A percentile compares a stretch with the other conserved stretches of the same genome.
phyloP scores from a whole-genome alignment of 1,140 invertebrate species.

The Orchestia grillus region DNA sequence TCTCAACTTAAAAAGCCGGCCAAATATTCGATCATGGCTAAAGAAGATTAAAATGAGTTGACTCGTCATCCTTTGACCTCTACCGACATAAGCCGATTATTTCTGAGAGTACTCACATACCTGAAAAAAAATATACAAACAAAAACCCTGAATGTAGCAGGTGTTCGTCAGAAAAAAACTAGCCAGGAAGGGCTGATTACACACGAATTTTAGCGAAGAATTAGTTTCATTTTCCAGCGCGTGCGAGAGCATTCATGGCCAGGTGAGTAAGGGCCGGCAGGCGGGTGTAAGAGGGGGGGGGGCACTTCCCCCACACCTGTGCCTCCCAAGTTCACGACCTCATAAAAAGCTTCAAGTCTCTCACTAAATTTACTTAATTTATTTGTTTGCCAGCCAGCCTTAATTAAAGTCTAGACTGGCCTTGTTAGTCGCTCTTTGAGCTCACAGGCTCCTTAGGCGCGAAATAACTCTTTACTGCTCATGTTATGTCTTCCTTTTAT shows the following conservation, averaged over 20 bases:
- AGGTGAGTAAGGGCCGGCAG: no score
- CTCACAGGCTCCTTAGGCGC: not conserved
- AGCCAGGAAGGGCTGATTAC: no score
- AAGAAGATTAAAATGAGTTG: no score
- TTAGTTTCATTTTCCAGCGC: not conserved
- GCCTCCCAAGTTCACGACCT: not conserved
- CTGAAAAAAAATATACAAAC: no score
- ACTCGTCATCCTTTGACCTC: no score
- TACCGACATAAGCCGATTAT: no score
- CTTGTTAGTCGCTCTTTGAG: not conserved
- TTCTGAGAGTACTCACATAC: no score
- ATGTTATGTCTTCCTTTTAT: not conserved
- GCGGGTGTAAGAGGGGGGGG: no score
- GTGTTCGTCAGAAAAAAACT: no score
- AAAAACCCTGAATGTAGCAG: no score
- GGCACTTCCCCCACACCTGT: not conserved
- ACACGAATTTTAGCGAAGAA: not conserved
- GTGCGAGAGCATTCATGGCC: not conserved
- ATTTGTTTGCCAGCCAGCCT: not conserved
- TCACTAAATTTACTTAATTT: slow-evolving; percentile 3
- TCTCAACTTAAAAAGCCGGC: no score
- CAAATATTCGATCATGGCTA: no score
- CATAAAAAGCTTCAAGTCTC: not conserved
- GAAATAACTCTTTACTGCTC: not conserved
- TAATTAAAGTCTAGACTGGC: not conserved